Base-by-base conservation (phyloP, 2,797 vertebrate species). In the Falco peregrinus region DNA sequence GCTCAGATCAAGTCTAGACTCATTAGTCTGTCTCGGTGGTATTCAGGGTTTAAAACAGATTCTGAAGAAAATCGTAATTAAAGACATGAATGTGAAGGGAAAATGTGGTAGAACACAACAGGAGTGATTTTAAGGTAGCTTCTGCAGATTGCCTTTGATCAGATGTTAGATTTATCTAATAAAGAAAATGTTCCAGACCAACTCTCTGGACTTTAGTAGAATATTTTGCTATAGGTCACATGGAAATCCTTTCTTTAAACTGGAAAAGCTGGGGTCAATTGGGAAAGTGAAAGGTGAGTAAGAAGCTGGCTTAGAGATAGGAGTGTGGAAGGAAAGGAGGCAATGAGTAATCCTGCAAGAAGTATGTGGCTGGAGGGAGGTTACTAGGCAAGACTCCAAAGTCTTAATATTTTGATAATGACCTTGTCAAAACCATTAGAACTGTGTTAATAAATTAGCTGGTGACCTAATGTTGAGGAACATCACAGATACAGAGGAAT, bases 381-480 rank as follows among this genome's bases (percentile, higher is more conserved):
- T 88, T 92, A 86, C 93, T 51, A 95, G 89, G 89, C 35, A 4
- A 94, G 47, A 84, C 95, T 96, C 93, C 93, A 95, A 87, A 94
- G 80, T 29, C 87, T 93, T 96, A 95, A 73, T 95, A 94, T 96
- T 96, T 96, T 93, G 84, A 84, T 93, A 94, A 95, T 94, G 87
- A 93, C 91, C 87, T 94, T 96, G 84, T 96, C 89, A 93, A 89
- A 96, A 59, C 50, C 87, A 45, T 91, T 86, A 90, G 76, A 88
- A 41, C 47, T 69, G 61, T 51, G 73, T 79, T 88, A 63, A 96
- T 88, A 87, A 90, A 96, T 96, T 94, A 95, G 65, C 33, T 63
- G n/a, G 79, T 93, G 93, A 91, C 76, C 65, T 93, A 95, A 94
- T 73, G 31, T 69, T 92, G 91, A 94, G 79, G 87, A 93, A 91